phyloP scores from a whole-genome alignment of 1,140 invertebrate species.

The Arion vulgaris region DNA sequence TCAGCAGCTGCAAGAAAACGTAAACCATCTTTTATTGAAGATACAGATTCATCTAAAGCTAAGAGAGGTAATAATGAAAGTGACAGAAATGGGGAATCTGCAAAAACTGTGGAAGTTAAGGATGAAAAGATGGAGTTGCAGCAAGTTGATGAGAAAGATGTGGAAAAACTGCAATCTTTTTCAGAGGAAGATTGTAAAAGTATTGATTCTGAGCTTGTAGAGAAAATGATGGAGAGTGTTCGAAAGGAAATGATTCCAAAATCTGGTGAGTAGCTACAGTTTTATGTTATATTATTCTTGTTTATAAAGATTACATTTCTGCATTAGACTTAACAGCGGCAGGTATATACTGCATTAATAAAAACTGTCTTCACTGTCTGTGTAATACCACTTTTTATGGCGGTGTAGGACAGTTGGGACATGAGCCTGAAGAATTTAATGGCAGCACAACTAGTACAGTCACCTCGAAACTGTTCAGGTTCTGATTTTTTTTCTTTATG shows the following conservation, averaged over 20 bases:
- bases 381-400: too few relatives aligned
- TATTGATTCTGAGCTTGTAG: conserved; percentile 5
- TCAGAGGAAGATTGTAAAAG: conserved; percentile 8
- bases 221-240: conserved; percentile 17
- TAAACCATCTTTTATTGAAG: neutral
- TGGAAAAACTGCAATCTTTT: neutral
- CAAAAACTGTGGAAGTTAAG: neutral
- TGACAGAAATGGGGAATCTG: neutral
- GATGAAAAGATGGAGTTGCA: neutral
- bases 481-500: too few relatives aligned
- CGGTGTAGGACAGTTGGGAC: too few relatives aligned
- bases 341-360: too few relatives aligned
- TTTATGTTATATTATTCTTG: neutral
- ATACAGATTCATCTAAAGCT: neutral
- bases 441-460: too few relatives aligned
- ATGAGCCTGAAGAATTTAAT: too few relatives aligned
- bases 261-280: neutral
- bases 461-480: too few relatives aligned
- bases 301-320: too few relatives aligned
- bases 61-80: neutral
- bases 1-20: neutral
- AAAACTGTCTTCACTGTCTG: too few relatives aligned
- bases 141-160: neutral
- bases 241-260: neutral
- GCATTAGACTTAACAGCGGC: too few relatives aligned